Percentiles rank a stretch among this genome's conserved stretches.
These are phyloP conservation scores for Syngnathus floridae DNA, from an alignment of 2,113 vertebrate species.

Conservation along the genomic window DNA sequence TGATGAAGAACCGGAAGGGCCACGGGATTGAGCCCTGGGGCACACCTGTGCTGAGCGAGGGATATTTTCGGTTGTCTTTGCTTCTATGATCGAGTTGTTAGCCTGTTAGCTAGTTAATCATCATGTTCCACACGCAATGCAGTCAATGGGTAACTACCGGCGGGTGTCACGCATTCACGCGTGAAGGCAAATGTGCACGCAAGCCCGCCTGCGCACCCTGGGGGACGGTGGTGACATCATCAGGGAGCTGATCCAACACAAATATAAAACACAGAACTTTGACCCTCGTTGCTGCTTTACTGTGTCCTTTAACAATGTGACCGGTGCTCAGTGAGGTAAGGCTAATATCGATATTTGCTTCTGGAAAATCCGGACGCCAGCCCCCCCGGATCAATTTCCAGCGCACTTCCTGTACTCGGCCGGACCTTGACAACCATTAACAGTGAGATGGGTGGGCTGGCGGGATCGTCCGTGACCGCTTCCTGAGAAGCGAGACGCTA, in stretches of 20 bases:
- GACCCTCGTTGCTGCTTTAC: background rate
- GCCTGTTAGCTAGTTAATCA: too few relatives aligned
- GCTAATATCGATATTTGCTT: background rate
- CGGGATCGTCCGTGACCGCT: slow-evolving; percentile 12
- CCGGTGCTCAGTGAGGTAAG: background rate
- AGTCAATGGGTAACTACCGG: too few relatives aligned
- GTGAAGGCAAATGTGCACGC: background rate
- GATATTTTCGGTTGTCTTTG: background rate
- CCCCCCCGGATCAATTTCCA: background rate
- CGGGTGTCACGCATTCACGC: background rate
- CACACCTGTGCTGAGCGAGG: background rate
- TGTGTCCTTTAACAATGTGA: background rate
- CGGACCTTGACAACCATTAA: slow-evolving; percentile 24
- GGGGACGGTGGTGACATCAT: background rate
- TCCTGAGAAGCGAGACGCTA: slow-evolving; percentile 34
- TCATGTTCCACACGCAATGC: background rate
- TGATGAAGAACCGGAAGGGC: background rate
- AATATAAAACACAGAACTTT: background rate
- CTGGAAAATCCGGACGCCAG: background rate
- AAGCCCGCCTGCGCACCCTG: too few relatives aligned
- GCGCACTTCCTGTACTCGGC: slow-evolving; percentile 2
- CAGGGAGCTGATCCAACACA: background rate
- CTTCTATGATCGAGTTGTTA: background rate
- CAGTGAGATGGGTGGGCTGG: slow-evolving; percentile 9
- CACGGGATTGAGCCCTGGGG: background rate